phyloP scores from a whole-genome alignment of 2,888 invertebrate species.

The Himalopsyche kuldschensis region DNA sequence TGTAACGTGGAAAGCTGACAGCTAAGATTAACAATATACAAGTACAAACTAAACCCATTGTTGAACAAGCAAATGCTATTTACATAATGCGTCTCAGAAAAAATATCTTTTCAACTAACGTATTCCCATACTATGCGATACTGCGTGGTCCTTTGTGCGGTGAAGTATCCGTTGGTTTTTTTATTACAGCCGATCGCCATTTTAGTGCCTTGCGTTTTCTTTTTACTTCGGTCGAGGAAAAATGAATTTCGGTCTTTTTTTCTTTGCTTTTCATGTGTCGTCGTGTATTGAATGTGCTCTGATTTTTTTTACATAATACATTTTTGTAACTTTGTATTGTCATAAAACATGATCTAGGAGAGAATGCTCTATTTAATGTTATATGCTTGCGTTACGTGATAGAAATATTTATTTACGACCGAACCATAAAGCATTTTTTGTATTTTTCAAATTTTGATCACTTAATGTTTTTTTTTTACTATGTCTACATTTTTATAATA shows the following conservation, averaged over 20 bases:
- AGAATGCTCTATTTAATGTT: too few relatives aligned
- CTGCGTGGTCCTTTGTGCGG: constrained; percentile 9
- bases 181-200: not conserved
- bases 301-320: not conserved
- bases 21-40: constrained; percentile 37
- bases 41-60: constrained; percentile 18
- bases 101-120: constrained; percentile 17
- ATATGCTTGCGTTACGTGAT: too few relatives aligned
- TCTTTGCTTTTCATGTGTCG: not conserved
- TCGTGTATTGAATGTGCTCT: not conserved
- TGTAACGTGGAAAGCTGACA: constrained; percentile 30
- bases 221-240: not conserved
- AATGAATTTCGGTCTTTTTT: not conserved
- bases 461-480: too few relatives aligned
- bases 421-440: too few relatives aligned
- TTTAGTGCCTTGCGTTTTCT: not conserved
- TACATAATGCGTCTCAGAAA: constrained; percentile 29
- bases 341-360: too few relatives aligned
- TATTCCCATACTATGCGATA: constrained; percentile 11
- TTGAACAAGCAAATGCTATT: constrained; percentile 29
- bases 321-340: too few relatives aligned
- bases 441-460: too few relatives aligned
- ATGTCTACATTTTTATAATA: too few relatives aligned
- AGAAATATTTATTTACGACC: too few relatives aligned
- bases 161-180: not conserved